phyloP scores from a whole-genome alignment of 2,113 vertebrate genomes.

The Sphyrna mokarran region DNA sequence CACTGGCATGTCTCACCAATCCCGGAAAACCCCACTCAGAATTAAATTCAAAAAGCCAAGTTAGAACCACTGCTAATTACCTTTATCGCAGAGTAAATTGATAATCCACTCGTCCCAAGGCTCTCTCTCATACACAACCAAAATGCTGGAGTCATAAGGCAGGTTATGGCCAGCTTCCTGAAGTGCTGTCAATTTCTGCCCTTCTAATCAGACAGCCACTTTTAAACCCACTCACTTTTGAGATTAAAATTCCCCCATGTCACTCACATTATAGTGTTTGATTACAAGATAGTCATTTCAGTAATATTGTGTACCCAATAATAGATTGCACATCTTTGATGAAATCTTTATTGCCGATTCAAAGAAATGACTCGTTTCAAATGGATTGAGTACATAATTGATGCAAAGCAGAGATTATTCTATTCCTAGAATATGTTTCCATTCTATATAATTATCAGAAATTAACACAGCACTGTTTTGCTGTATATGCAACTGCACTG shows the following conservation, averaged over 20 bases:
- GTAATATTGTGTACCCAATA: background rate
- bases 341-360: background rate
- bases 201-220: background rate
- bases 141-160: too few species aligned
- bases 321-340: background rate
- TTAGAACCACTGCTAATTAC: too few species aligned
- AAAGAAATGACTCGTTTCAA: background rate
- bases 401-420: background rate
- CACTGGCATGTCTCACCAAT: too few species aligned
- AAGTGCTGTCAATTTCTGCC: background rate
- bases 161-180: background rate
- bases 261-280: background rate
- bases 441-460: conserved; percentile 21
- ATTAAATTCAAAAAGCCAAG: too few species aligned
- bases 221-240: background rate
- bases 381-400: background rate
- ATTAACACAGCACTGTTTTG: background rate
- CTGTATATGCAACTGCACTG: background rate
- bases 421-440: background rate
- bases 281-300: background rate
- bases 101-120: background rate
- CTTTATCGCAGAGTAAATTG: too few species aligned
- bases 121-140: background rate
- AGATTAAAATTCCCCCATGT: background rate
- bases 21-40: too few species aligned